Conservation (phyloP, 2,888 invertebrate genomes). For the Teinopalpus imperialis region DNA sequence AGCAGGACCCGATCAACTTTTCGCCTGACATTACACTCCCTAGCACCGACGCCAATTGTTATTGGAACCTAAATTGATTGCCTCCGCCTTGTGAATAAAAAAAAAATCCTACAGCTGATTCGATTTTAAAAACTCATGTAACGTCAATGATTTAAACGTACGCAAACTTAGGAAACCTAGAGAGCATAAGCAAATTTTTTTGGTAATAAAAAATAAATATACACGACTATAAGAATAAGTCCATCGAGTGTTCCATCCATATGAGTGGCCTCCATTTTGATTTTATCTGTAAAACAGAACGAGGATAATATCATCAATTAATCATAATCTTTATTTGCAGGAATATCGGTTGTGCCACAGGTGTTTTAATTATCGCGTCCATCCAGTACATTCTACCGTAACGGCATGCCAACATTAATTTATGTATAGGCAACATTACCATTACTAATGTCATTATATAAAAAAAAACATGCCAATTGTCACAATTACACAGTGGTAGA, state of each 20-base stretch:
- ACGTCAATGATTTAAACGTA: conserved; percentile 41
- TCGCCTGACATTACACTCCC: neutral
- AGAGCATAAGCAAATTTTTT: conserved; percentile 64
- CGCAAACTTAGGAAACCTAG: conserved; percentile 47
- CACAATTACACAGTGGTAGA: too few relatives aligned
- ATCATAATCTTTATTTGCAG: neutral
- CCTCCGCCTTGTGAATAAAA: conserved; percentile 15
- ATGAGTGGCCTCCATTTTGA: conserved; percentile 38
- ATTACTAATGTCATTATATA: too few relatives aligned
- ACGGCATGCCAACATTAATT: too few relatives aligned
- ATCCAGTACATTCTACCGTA: too few relatives aligned
- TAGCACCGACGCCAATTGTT: conserved; percentile 32
- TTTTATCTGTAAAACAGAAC: conserved; percentile 44
- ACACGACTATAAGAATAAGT: conserved; percentile 51
- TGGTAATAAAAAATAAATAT: conserved; percentile 44
- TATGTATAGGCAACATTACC: too few relatives aligned
- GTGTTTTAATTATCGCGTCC: too few relatives aligned
- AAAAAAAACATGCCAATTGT: too few relatives aligned
- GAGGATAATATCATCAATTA: neutral
- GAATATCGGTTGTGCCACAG: neutral
- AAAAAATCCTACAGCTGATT: conserved; percentile 48
- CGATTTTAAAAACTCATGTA: conserved; percentile 29
- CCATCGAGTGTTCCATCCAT: conserved; percentile 41
- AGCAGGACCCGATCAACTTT: conserved; percentile 15
- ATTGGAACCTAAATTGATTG: conserved; percentile 6